Evolutionary conservation across 2,113 vertebrate genomes (phyloP).

Genomic region (Symphodus melops): DNA sequence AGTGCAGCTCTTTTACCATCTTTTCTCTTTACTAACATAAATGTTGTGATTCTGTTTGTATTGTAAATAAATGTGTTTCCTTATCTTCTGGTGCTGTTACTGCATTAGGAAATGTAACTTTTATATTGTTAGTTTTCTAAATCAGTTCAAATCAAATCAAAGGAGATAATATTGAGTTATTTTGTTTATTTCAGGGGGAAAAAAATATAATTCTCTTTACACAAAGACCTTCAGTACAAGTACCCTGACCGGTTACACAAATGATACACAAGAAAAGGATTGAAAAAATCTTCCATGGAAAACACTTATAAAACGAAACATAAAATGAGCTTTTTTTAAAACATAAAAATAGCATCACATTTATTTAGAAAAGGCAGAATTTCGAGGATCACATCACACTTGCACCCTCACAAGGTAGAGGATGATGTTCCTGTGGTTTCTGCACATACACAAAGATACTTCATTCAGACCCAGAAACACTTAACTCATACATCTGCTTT

Average conservation of each 20-base stretch:
- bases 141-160: constrained; percentile 1
- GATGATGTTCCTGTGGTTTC: constrained; percentile 21
- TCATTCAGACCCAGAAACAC: constrained; percentile 50
- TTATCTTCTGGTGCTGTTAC: background rate
- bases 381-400: constrained; percentile 22
- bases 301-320: constrained; percentile 46
- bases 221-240: constrained; percentile 69
- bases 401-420: constrained; percentile 21
- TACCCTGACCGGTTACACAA: constrained; percentile 63
- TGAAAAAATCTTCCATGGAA: constrained; percentile 35
- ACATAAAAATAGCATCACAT: constrained; percentile 44
- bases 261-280: constrained; percentile 49
- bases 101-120: background rate
- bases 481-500: constrained; percentile 46
- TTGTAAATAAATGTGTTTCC: constrained; percentile 70
- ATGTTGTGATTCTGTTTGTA: background rate
- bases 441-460: constrained; percentile 10
- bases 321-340: constrained; percentile 29
- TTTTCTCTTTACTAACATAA: background rate
- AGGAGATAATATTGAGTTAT: constrained; percentile 13
- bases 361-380: constrained; percentile 25
- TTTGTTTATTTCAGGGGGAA: constrained; percentile 66
- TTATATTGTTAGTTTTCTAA: background rate
- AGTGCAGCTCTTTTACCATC: too few relatives aligned
- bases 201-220: constrained; percentile 71